A percentile compares a stretch with the other conserved stretches of the same genome.
phyloP scores from a whole-genome alignment of 2,797 vertebrate genomes.

The Cynopterus sphinx region DNA sequence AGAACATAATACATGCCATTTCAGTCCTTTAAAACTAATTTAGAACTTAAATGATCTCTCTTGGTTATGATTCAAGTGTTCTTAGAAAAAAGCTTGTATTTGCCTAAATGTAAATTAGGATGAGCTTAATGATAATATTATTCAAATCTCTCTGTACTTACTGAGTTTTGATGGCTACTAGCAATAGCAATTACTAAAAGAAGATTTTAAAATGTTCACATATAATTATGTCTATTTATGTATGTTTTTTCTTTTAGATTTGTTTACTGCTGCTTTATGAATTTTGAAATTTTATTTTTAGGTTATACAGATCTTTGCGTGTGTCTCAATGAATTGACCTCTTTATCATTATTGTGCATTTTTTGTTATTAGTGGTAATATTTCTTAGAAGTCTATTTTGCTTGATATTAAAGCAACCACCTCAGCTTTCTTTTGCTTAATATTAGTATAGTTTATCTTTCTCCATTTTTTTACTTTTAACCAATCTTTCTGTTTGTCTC shows the following conservation, averaged over 20 bases:
- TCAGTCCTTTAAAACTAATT: not conserved
- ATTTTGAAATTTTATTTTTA: slow-evolving; percentile 11
- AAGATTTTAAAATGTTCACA: not conserved
- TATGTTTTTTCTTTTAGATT: not conserved
- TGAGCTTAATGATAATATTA: not conserved
- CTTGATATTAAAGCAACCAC: not conserved
- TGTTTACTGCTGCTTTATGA: not conserved
- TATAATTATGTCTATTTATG: not conserved
- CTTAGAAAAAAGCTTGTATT: not conserved
- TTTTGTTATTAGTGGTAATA: not conserved
- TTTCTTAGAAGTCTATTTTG: not conserved
- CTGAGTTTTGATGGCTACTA: not conserved
- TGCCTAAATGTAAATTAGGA: not conserved
- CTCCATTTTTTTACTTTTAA: not conserved
- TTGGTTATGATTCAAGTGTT: not conserved
- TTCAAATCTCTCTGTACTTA: not conserved
- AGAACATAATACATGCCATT: not conserved
- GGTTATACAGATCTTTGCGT: not conserved
- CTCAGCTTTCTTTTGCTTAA: not conserved
- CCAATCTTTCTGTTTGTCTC: not conserved
- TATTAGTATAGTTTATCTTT: not conserved
- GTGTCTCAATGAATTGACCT: not conserved
- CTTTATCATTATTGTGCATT: not conserved
- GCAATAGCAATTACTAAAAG: not conserved
- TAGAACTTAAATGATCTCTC: not conserved